These are phyloP conservation scores for Rhinogobio ventralis DNA, from an alignment of 2,797 vertebrate species.

Conservation along the genomic window DNA sequence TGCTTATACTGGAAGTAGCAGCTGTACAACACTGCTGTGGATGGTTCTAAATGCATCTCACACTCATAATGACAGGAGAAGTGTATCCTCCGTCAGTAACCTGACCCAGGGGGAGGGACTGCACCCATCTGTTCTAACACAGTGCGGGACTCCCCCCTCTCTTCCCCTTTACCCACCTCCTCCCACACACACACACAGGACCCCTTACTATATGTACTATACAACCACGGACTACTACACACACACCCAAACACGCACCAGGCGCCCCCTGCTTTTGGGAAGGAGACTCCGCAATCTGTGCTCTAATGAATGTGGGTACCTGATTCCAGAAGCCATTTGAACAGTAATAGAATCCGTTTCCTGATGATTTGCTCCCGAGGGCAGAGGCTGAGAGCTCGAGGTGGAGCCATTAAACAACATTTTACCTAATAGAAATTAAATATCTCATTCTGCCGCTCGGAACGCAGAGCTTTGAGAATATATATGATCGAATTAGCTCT, in stretches of 20 bases:
- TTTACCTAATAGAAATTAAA: conserved; percentile 70
- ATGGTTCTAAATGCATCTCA: conserved; percentile 49
- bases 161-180: conserved; percentile 55
- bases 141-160: conserved; percentile 59
- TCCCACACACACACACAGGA: conserved; percentile 25
- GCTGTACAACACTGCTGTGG: conserved; percentile 48
- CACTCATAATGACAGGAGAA: conserved; percentile 58
- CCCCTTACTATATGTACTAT: neutral
- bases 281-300: conserved; percentile 56
- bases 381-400: conserved; percentile 55
- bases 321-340: conserved; percentile 67
- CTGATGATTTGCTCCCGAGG: conserved; percentile 60
- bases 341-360: conserved; percentile 65
- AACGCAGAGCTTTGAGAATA: conserved; percentile 31
- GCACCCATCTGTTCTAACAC: conserved; percentile 67
- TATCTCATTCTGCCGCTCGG: conserved; percentile 56
- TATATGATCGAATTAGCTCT: conserved; percentile 41
- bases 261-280: conserved; percentile 45
- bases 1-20: conserved; percentile 66
- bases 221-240: conserved; percentile 22
- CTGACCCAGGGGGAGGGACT: conserved; percentile 63
- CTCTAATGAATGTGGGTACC: conserved; percentile 65
- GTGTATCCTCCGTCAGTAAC: conserved; percentile 64
- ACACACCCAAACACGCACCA: conserved; percentile 34
- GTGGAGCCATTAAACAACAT: conserved; percentile 65